A percentile compares a stretch with the other conserved stretches of the same genome.
Conservation (phyloP, 2,113 vertebrate genomes). For the Myiozetetes cayanensis region DNA sequence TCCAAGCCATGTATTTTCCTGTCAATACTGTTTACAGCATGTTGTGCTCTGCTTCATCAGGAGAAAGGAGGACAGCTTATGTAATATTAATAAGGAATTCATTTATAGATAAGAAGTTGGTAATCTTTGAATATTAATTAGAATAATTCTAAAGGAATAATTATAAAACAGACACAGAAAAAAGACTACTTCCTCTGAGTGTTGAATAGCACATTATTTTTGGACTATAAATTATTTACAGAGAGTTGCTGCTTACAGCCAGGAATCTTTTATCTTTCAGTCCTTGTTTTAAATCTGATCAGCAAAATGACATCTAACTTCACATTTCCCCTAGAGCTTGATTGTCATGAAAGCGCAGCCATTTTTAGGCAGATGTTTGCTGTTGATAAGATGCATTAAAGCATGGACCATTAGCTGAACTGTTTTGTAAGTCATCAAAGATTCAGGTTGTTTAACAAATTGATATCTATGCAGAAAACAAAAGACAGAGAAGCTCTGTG, state of each 20-base stretch:
- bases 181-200: background rate
- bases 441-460: conserved; percentile 59
- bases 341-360: conserved; percentile 21
- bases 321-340: background rate
- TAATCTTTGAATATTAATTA: conserved; percentile 55
- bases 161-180: background rate
- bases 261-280: conserved; percentile 28
- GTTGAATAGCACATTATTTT: conserved; percentile 22
- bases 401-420: conserved; percentile 49
- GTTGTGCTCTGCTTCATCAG: conserved; percentile 10
- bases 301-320: conserved; percentile 30
- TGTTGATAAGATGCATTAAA: conserved; percentile 31
- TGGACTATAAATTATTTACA: conserved; percentile 36
- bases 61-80: conserved; percentile 22
- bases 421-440: conserved; percentile 42
- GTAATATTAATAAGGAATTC: conserved; percentile 32
- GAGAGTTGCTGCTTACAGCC: background rate
- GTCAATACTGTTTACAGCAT: conserved; percentile 11
- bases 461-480: conserved; percentile 29
- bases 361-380: conserved; percentile 53
- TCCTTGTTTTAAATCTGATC: conserved; percentile 31
- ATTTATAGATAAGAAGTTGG: conserved; percentile 13
- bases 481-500: background rate
- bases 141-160: conserved; percentile 8
- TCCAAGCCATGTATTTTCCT: conserved; percentile 25